phyloP scores from a whole-genome alignment of 2,888 invertebrate genomes.

The Heliconius ismenius region DNA sequence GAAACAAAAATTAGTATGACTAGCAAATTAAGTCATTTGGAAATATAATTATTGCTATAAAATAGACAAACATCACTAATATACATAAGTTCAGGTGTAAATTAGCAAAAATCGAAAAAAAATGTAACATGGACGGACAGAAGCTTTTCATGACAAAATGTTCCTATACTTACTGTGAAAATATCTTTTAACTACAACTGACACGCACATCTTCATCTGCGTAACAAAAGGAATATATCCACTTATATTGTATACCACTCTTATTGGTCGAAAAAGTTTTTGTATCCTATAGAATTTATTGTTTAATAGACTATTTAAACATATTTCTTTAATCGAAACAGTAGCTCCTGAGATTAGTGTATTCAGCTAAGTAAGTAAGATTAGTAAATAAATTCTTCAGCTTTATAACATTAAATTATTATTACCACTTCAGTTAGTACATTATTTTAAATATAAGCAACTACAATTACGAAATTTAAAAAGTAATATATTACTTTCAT shows the following conservation, averaged over 20 bases:
- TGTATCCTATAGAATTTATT: neutral
- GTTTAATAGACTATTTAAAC: neutral
- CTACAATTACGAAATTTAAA: neutral
- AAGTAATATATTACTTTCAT: slow-evolving; percentile 5
- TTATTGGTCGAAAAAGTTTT: neutral
- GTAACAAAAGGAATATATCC: neutral
- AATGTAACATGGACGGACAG: slow-evolving; percentile 20
- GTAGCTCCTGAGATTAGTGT: neutral
- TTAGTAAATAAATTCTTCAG: neutral
- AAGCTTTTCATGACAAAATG: slow-evolving; percentile 15
- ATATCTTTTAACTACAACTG: neutral
- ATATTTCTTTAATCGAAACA: neutral
- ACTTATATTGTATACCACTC: neutral
- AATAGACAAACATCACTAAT: neutral
- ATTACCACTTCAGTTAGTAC: neutral
- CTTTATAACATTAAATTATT: neutral
- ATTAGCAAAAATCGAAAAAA: neutral
- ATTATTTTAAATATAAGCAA: neutral
- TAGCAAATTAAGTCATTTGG: neutral
- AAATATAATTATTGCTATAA: slow-evolving; percentile 5
- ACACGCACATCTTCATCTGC: neutral
- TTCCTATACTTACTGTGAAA: neutral
- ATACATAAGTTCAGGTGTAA: neutral
- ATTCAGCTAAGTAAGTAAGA: too few species aligned
- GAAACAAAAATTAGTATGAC: slow-evolving; percentile 1